Conservation (phyloP, 2,113 vertebrate species). For the Mesembrinibis cayennensis region DNA sequence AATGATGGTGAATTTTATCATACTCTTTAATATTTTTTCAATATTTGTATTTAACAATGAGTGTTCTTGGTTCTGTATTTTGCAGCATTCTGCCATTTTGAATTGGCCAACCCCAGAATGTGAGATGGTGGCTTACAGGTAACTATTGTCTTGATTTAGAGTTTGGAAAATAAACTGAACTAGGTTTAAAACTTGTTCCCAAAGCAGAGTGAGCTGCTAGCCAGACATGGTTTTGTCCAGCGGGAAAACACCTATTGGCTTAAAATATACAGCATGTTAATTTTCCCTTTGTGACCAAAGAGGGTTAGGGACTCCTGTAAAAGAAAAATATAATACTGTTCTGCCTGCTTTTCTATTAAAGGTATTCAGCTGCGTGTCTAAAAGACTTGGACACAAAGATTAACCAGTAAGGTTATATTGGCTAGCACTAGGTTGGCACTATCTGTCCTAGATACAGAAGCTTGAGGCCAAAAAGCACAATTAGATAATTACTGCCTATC, state of each 20-base stretch:
- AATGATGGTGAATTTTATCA: constrained; percentile 31
- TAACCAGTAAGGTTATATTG: not conserved
- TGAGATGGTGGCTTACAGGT: constrained; percentile 99
- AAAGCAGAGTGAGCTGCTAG: not conserved
- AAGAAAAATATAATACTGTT: not conserved
- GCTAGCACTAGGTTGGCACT: not conserved
- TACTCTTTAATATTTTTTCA: not conserved
- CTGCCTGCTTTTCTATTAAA: not conserved
- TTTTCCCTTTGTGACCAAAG: not conserved
- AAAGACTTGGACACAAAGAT: not conserved
- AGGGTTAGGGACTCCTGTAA: not conserved
- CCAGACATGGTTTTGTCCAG: not conserved
- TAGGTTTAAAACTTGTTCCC: not conserved
- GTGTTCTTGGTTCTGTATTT: constrained; percentile 58
- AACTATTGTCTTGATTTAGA: constrained; percentile 12
- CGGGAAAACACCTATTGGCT: not conserved
- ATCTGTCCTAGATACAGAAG: not conserved
- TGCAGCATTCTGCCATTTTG: constrained; percentile 92
- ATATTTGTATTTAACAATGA: constrained; percentile 5
- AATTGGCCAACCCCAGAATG: constrained; percentile 96
- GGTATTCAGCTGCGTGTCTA: not conserved
- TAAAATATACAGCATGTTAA: not conserved
- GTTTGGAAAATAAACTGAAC: not conserved
- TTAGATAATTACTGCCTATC: not conserved
- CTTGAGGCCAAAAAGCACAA: not conserved